These are phyloP conservation scores for Liasis olivaceus DNA, from an alignment of 2,797 vertebrate genomes.

Conservation along the genomic window DNA sequence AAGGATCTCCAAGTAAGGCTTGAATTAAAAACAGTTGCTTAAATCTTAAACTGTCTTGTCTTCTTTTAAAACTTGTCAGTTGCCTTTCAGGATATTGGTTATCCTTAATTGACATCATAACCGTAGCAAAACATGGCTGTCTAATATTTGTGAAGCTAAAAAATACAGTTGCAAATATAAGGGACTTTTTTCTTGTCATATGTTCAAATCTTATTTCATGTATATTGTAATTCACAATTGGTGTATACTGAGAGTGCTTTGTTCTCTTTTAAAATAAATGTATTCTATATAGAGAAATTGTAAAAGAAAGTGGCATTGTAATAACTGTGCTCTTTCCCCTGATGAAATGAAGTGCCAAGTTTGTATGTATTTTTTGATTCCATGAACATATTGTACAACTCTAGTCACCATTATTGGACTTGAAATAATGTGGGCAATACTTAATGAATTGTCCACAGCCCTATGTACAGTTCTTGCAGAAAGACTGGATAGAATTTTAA, in stretches of 20 bases:
- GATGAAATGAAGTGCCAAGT: background rate
- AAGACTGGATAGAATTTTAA: background rate
- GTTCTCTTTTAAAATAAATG: background rate
- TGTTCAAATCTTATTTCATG: background rate
- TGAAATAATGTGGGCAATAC: background rate
- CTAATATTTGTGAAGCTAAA: background rate
- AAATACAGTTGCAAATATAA: background rate
- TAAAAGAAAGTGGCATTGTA: background rate
- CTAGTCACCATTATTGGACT: background rate
- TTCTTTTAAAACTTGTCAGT: background rate
- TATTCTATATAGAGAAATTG: background rate
- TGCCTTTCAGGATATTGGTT: background rate
- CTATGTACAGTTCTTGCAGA: background rate
- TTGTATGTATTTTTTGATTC: background rate
- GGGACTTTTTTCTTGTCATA: background rate
- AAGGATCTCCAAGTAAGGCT: conserved; percentile 93
- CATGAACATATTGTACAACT: background rate
- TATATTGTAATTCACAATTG: background rate
- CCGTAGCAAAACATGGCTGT: background rate
- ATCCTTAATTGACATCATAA: background rate
- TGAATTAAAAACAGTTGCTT: conserved; percentile 26
- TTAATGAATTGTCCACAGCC: background rate
- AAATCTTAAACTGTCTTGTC: background rate
- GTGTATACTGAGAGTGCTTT: background rate
- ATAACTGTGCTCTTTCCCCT: background rate